Percentiles rank a stretch among this genome's conserved stretches.
Conservation (phyloP, 2,797 vertebrate species). For the Etheostoma perlongum region DNA sequence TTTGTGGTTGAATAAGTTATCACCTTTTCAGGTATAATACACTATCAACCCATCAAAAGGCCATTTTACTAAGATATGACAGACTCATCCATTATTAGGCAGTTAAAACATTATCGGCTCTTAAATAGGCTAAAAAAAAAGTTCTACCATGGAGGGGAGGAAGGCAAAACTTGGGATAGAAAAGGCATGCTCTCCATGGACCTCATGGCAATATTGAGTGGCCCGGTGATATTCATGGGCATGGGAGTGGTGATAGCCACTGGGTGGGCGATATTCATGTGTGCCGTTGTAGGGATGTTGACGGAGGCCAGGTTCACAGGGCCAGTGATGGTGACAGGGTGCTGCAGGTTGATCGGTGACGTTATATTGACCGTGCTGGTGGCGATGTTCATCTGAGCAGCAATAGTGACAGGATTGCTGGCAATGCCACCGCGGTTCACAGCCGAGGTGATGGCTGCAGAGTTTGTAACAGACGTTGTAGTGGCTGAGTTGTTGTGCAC, state of each 20-base stretch:
- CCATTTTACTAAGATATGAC: slow-evolving; percentile 10
- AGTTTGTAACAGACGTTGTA: slow-evolving; percentile 72
- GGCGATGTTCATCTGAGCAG: slow-evolving; percentile 96
- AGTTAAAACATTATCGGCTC: slow-evolving; percentile 52
- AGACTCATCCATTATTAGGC: slow-evolving; percentile 35
- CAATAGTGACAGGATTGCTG: slow-evolving; percentile 92
- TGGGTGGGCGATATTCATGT: slow-evolving; percentile 96
- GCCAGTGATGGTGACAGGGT: slow-evolving; percentile 96
- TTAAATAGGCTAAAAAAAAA: not conserved
- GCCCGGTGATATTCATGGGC: slow-evolving; percentile 92
- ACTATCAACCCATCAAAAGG: slow-evolving; percentile 16
- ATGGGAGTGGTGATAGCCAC: slow-evolving; percentile 96
- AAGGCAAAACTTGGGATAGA: slow-evolving; percentile 96
- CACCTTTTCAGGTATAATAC: slow-evolving; percentile 12
- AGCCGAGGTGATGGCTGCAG: slow-evolving; percentile 75
- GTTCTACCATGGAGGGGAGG: slow-evolving; percentile 95
- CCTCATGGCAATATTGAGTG: slow-evolving; percentile 95
- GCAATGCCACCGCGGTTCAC: slow-evolving; percentile 73
- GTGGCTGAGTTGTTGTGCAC: slow-evolving; percentile 81
- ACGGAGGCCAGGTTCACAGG: slow-evolving; percentile 93
- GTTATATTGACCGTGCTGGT: slow-evolving; percentile 96
- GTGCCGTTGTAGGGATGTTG: slow-evolving; percentile 84
- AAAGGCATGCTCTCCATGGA: slow-evolving; percentile 91
- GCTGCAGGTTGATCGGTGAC: slow-evolving; percentile 93
- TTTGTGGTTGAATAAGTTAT: slow-evolving; percentile 1